These are phyloP conservation scores for Heterodera schachtii DNA, from an alignment of 1,140 invertebrate species.

Conservation along the genomic window DNA sequence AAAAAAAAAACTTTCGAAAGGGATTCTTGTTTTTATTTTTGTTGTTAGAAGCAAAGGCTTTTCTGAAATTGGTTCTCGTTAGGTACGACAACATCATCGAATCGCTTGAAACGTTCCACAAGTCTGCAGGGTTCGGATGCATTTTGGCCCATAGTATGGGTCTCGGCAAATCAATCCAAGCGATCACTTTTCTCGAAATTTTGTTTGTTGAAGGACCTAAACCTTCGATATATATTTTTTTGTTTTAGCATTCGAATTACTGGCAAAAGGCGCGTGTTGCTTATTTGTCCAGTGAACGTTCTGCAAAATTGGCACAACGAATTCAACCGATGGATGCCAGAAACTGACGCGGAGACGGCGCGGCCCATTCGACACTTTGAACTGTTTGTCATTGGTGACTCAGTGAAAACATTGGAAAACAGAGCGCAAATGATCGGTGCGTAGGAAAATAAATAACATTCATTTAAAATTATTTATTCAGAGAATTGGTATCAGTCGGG, in stretches of 20 bases:
- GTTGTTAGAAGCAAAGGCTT: too few relatives aligned
- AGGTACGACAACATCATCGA: conserved; percentile 64
- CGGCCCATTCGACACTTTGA: conserved; percentile 78
- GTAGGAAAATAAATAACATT: conserved; percentile 39
- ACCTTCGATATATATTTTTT: conserved; percentile 46
- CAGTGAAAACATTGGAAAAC: conserved; percentile 84
- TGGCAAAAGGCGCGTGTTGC: conserved; percentile 82
- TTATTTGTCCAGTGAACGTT: conserved; percentile 98
- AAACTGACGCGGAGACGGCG: conserved; percentile 55
- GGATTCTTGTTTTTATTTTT: too few relatives aligned
- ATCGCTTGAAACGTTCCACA: conserved; percentile 53
- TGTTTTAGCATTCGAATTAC: conserved; percentile 75
- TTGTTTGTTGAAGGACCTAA: conserved; percentile 69
- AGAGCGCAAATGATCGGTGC: conserved; percentile 75
- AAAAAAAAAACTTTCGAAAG: too few relatives aligned
- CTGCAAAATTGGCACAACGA: conserved; percentile 97
- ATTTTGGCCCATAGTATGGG: conserved; percentile 99
- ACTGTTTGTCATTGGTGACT: conserved; percentile 88
- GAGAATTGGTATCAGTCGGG: conserved; percentile 81
- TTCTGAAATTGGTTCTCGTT: background rate
- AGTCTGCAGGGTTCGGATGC: conserved; percentile 74
- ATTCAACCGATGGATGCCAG: conserved; percentile 77
- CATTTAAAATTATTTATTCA: conserved; percentile 57
- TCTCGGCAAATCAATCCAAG: conserved; percentile 95
- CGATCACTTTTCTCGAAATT: conserved; percentile 92